phyloP scores from a whole-genome alignment of 1,140 invertebrate species.

The Nasonia giraulti region DNA sequence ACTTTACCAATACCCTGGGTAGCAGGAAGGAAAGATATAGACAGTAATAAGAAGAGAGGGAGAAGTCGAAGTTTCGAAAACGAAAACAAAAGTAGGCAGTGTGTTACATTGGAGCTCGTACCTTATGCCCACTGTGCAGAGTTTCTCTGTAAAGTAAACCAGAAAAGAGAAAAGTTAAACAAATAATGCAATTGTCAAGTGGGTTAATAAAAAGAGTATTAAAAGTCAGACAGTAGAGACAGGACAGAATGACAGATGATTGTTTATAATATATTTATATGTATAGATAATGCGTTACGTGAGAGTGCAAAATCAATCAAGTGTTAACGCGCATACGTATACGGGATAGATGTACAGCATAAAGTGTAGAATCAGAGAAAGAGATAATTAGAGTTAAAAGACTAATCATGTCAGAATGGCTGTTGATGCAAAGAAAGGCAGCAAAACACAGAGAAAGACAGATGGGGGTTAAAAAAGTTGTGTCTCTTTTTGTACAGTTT shows the following conservation, averaged over 20 bases:
- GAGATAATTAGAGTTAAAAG: neutral
- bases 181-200: constrained; percentile 55
- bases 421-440: neutral
- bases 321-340: neutral
- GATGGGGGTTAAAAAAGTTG: neutral
- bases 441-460: neutral
- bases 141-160: constrained; percentile 73
- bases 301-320: constrained; percentile 13
- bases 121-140: constrained; percentile 73
- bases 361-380: constrained; percentile 13
- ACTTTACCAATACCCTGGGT: constrained; percentile 36
- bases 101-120: constrained; percentile 63
- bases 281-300: constrained; percentile 9
- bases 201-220: constrained; percentile 27
- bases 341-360: neutral
- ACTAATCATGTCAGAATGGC: neutral
- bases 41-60: constrained; percentile 44
- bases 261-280: neutral
- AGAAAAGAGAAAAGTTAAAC: constrained; percentile 72
- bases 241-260: constrained; percentile 36
- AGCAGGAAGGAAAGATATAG: constrained; percentile 48
- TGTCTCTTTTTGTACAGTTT: neutral
- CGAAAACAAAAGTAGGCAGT: constrained; percentile 56
- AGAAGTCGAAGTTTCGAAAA: constrained; percentile 47
- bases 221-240: constrained; percentile 38